Base-by-base conservation (phyloP, 2,797 vertebrate species). In the Periophthalmus magnuspinnatus region DNA sequence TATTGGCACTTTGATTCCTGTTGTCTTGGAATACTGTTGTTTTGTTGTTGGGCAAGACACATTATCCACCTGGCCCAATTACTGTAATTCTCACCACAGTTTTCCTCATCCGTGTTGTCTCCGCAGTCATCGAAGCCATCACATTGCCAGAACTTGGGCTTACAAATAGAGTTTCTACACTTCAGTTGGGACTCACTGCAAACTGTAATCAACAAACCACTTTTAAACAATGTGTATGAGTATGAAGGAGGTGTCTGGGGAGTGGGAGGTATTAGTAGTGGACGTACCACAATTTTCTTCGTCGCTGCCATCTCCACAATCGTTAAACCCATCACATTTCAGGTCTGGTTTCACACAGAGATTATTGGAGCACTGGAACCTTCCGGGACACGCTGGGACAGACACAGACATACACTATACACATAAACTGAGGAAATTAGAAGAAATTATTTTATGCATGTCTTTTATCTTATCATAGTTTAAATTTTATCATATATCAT, bases 301-400 rank as follows among this genome's bases (percentile, higher is more conserved):
- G 0, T 98, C 97, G 0, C 93, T 96, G 89, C 72, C 65, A 1
- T 98, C 96, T 0, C 92, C 90, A 0, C 97, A 99, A 90, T 99
- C 96, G 0, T 94, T 76, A 92, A 93, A 96, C 13, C 97, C 96
- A 0, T 99, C 96, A 0, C 97, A 99, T 47, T 81, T 82, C 86
- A 95, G 89, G 0, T 72, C 67, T 0, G 3, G 55, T 48, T 74
- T 75, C 10, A 98, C 90, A 76, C 97, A 99, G 19, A 94, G 90
- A 56, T 95, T 94, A 0, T 91, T 95, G 65, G 78, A 79, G 76
- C 97, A 99, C 71, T 89, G 80, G 75, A 96, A 98, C 79, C 85
- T 88, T 13, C 91, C 94, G 0, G 96, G 95, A 77, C 97, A 99
- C 0, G 95, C 97, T 72, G 0, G 17, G 70, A 38, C 60, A 0